A percentile compares a stretch with the other conserved stretches of the same genome.
Conservation (phyloP, 2,888 invertebrate species). For the Crossocerus cetratus region DNA sequence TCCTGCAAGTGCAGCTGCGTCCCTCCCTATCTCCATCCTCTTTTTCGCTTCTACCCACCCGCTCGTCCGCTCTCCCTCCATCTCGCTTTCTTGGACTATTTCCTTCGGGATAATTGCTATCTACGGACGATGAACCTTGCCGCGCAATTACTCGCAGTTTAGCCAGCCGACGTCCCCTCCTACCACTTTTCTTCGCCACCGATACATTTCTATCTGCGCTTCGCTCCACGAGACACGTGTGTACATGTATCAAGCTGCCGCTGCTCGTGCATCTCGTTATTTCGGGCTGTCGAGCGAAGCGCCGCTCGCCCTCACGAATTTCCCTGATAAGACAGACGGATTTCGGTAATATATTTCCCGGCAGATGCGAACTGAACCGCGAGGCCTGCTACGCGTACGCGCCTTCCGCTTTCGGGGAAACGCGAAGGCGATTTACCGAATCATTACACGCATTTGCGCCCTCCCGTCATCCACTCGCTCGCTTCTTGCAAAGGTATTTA, state of each 20-base stretch:
- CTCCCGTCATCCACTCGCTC: no score
- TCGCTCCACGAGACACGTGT: neutral
- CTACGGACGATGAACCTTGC: constrained; percentile 59
- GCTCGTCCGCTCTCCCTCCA: neutral
- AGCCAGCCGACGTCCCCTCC: constrained; percentile 37
- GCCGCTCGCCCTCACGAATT: no score
- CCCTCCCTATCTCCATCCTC: constrained; percentile 38
- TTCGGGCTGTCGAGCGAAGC: neutral
- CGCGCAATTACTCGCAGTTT: constrained; percentile 64
- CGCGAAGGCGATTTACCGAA: neutral
- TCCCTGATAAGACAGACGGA: no score
- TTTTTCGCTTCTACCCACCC: constrained; percentile 22
- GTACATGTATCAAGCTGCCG: neutral
- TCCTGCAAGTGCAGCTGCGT: constrained; percentile 53
- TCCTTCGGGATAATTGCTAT: constrained; percentile 53
- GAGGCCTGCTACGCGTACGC: no score
- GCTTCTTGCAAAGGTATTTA: no score
- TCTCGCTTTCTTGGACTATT: neutral
- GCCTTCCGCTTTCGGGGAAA: no score
- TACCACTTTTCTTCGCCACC: neutral
- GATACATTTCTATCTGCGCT: neutral
- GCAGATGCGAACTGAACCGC: no score
- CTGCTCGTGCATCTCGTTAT: constrained; percentile 4
- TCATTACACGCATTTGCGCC: no score
- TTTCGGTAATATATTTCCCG: no score